These are phyloP conservation scores for Zaprionus nigranus DNA, from an alignment of 1,140 invertebrate species.

Conservation along the genomic window DNA sequence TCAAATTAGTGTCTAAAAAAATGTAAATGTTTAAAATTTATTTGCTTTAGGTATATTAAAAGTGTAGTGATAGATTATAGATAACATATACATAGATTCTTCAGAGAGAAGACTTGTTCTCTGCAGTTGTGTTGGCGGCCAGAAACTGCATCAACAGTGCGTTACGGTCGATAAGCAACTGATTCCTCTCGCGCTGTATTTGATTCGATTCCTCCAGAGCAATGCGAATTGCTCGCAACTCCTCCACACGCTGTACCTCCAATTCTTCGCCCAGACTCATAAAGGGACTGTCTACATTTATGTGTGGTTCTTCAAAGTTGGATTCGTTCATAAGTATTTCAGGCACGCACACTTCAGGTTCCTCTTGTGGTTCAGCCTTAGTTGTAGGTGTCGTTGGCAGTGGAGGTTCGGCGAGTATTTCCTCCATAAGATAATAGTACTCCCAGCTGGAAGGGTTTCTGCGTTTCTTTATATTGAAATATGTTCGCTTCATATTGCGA, in stretches of 20 bases:
- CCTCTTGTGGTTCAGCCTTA: neutral
- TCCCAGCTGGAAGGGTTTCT: conserved; percentile 18
- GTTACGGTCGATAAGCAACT: conserved; percentile 21
- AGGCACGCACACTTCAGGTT: neutral
- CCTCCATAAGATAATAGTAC: conserved; percentile 16
- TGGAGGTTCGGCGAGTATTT: conserved; percentile 10
- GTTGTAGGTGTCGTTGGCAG: neutral
- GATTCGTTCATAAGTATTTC: conserved; percentile 18
- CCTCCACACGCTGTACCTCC: conserved; percentile 13
- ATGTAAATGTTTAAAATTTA: neutral
- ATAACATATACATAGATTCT: no score
- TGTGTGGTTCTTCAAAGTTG: conserved; percentile 5
- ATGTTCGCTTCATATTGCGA: conserved; percentile 41
- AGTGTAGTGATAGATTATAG: neutral
- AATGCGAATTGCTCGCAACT: conserved; percentile 19
- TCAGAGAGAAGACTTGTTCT: neutral
- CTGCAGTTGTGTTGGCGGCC: neutral
- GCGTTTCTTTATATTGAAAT: conserved; percentile 23
- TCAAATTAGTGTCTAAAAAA: no score
- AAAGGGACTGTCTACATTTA: conserved; percentile 10
- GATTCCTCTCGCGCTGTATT: conserved; percentile 29
- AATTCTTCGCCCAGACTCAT: neutral
- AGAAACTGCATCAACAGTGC: conserved; percentile 16
- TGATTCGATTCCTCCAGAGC: conserved; percentile 14
- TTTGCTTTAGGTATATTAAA: no score